These are phyloP conservation scores for Fopius arisanus DNA, from an alignment of 1,140 invertebrate species.

Conservation along the genomic window DNA sequence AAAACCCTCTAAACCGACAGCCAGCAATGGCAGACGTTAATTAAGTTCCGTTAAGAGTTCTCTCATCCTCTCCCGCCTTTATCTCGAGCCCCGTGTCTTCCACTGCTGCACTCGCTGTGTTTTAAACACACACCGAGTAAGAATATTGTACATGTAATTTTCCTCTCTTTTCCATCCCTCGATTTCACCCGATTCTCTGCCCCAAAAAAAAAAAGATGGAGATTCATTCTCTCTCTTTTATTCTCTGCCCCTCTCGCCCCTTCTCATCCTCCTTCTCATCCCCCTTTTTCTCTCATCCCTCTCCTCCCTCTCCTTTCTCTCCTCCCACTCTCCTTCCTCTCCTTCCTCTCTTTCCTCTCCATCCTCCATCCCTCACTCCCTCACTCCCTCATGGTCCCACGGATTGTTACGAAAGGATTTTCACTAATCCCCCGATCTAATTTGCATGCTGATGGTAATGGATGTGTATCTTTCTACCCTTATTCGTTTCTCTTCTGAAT, in stretches of 20 bases:
- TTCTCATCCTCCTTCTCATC: too few relatives aligned
- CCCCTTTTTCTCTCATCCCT: neutral
- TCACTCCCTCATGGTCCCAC: neutral
- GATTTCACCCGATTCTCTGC: conserved; percentile 41
- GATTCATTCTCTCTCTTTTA: neutral
- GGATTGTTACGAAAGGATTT: conserved; percentile 65
- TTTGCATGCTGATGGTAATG: conserved; percentile 65
- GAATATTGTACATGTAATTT: neutral
- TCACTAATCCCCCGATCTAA: conserved; percentile 63
- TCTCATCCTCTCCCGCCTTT: neutral
- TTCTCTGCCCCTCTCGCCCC: too few relatives aligned
- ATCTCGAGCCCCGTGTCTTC: conserved; percentile 17
- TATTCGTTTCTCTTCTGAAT: conserved; percentile 35
- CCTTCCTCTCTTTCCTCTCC: neutral
- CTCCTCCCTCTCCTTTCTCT: neutral
- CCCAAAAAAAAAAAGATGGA: neutral
- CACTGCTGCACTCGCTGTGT: neutral
- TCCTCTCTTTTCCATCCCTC: conserved; percentile 31
- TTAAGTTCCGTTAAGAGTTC: conserved; percentile 62
- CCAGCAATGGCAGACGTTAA: conserved; percentile 58
- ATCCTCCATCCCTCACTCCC: neutral
- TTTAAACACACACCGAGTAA: conserved; percentile 9
- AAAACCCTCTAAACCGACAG: conserved; percentile 39
- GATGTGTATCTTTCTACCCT: conserved; percentile 62
- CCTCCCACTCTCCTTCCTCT: too few relatives aligned